These are phyloP conservation scores for Rhinophrynus dorsalis DNA, from an alignment of 2,797 vertebrate genomes.

Conservation along the genomic window DNA sequence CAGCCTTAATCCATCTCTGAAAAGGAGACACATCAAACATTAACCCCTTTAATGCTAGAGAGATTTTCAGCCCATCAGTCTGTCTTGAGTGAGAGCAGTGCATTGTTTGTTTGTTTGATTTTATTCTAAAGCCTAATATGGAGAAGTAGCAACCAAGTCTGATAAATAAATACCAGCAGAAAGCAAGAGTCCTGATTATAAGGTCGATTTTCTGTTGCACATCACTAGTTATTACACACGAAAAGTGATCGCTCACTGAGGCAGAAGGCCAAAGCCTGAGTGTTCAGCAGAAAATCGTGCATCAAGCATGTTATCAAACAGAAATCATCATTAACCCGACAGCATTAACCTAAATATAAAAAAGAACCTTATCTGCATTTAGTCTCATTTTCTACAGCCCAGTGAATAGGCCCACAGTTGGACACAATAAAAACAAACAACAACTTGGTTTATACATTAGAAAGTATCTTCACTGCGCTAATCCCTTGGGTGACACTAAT, in stretches of 20 bases:
- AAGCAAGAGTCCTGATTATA: conserved; percentile 13
- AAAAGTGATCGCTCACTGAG: conserved; percentile 31
- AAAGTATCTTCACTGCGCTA: no score
- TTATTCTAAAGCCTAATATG: not conserved
- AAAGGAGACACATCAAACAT: no score
- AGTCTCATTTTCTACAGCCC: not conserved
- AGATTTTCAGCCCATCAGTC: no score
- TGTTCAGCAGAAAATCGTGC: conserved; percentile 41
- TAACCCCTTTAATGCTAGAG: no score
- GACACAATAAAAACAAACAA: no score
- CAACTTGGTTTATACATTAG: no score
- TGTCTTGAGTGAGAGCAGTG: no score
- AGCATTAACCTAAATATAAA: conserved; percentile 31
- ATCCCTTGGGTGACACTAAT: no score
- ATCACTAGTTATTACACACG: conserved; percentile 38
- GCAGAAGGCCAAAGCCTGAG: conserved; percentile 20
- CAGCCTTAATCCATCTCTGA: no score
- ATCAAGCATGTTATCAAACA: conserved; percentile 13
- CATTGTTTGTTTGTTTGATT: no score
- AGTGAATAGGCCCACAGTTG: not conserved
- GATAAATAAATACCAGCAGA: not conserved
- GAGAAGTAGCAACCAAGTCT: not conserved
- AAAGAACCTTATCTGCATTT: conserved; percentile 11
- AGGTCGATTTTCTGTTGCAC: conserved; percentile 12
- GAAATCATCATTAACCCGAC: conserved; percentile 38